Evolutionary conservation across 2,888 invertebrate genomes (phyloP).

Genomic region (Euproctis similis): DNA sequence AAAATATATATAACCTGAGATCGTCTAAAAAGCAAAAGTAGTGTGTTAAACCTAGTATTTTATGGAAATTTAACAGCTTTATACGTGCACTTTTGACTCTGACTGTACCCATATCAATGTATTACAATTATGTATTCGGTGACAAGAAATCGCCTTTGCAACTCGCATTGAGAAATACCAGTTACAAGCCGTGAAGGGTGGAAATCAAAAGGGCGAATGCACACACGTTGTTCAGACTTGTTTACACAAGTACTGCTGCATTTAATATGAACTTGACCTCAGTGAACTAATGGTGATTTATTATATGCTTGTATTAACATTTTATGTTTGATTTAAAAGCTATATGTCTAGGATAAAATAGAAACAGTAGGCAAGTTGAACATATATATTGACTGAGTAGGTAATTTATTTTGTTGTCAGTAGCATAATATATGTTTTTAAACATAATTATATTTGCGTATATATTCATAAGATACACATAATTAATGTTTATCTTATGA

Average conservation of each 20-base stretch:
- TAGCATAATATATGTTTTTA: neutral
- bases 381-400: no score
- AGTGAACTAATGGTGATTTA: constrained; percentile 29
- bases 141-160: constrained; percentile 66
- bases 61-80: no score
- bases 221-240: constrained; percentile 28
- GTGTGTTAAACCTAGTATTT: no score
- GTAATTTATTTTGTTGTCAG: constrained; percentile 11
- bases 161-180: constrained; percentile 51
- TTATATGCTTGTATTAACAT: constrained; percentile 19
- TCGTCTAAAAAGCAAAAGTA: no score
- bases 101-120: constrained; percentile 46
- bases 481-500: no score
- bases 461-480: no score
- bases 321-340: constrained; percentile 30
- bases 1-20: no score
- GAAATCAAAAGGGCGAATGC: constrained; percentile 52
- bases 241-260: constrained; percentile 49
- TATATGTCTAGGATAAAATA: constrained; percentile 12
- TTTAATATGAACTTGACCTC: constrained; percentile 55
- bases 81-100: no score
- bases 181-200: constrained; percentile 40
- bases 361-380: constrained; percentile 21
- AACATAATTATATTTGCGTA: no score
- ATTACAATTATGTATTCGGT: constrained; percentile 54